phyloP scores from a whole-genome alignment of 1,140 invertebrate genomes.

The Yoshiicerus persimilis region DNA sequence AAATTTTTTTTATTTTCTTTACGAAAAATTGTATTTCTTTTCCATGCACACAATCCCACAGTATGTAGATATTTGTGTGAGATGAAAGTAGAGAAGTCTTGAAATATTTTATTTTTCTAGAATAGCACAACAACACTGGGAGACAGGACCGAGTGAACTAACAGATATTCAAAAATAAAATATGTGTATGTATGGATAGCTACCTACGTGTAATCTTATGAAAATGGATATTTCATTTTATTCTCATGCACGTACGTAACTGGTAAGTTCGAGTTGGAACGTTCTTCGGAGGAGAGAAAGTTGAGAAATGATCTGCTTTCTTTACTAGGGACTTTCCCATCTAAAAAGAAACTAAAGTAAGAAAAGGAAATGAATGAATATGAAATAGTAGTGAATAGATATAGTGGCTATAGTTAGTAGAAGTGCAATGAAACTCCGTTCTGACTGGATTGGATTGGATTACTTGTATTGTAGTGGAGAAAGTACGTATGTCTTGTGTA shows the following conservation, averaged over 20 bases:
- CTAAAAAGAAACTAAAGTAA: background rate
- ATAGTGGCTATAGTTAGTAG: background rate
- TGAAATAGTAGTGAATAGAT: background rate
- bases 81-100: background rate
- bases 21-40: background rate
- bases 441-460: background rate
- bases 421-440: background rate
- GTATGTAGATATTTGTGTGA: background rate
- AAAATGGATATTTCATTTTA: slow-evolving; percentile 27
- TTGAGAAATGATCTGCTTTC: background rate
- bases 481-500: background rate
- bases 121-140: background rate
- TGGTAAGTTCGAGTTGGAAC: background rate
- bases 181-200: background rate
- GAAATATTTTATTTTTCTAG: background rate
- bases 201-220: background rate
- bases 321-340: background rate
- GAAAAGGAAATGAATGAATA: slow-evolving; percentile 23
- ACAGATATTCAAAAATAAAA: slow-evolving; percentile 2
- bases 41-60: background rate
- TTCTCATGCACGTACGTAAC: background rate
- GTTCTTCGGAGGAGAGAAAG: background rate
- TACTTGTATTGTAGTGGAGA: background rate
- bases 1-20: background rate
- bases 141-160: background rate